These are phyloP conservation scores for Tholera decimalis DNA, from an alignment of 2,888 invertebrate genomes.

Conservation along the genomic window DNA sequence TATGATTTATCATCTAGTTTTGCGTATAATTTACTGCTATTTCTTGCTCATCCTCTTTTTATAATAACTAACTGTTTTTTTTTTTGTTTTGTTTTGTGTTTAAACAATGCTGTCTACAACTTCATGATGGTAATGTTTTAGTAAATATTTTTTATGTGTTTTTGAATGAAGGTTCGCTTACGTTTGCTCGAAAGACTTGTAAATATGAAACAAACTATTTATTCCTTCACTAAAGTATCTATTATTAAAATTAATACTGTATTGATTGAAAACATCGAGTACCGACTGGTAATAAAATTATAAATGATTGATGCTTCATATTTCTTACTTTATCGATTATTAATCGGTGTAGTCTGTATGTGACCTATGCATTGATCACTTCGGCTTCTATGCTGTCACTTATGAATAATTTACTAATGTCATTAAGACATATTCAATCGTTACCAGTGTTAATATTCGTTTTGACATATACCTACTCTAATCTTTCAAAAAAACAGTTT, in stretches of 20 bases:
- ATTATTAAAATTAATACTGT: background rate
- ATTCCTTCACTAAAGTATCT: background rate
- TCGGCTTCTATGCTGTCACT: background rate
- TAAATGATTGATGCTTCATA: constrained; percentile 14
- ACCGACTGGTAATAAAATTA: constrained; percentile 8
- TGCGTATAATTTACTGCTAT: constrained; percentile 66
- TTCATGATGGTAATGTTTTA: constrained; percentile 53
- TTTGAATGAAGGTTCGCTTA: background rate
- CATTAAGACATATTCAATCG: background rate
- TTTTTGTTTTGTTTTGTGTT: constrained; percentile 51
- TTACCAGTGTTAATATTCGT: background rate
- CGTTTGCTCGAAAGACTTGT: background rate
- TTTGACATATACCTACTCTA: background rate
- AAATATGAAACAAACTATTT: background rate
- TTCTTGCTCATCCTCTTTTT: constrained; percentile 51
- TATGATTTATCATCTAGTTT: constrained; percentile 70
- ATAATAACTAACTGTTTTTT: constrained; percentile 61
- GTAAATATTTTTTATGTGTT: constrained; percentile 11
- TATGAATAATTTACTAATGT: constrained; percentile 15
- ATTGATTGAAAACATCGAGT: background rate
- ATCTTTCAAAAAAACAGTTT: too few species aligned
- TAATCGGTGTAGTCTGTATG: background rate
- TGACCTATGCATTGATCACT: background rate
- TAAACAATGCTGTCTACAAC: constrained; percentile 63
- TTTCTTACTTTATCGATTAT: constrained; percentile 6